A percentile compares a stretch with the other conserved stretches of the same genome.
phyloP scores from a whole-genome alignment of 2,797 vertebrate genomes.

The Lerista edwardsae region DNA sequence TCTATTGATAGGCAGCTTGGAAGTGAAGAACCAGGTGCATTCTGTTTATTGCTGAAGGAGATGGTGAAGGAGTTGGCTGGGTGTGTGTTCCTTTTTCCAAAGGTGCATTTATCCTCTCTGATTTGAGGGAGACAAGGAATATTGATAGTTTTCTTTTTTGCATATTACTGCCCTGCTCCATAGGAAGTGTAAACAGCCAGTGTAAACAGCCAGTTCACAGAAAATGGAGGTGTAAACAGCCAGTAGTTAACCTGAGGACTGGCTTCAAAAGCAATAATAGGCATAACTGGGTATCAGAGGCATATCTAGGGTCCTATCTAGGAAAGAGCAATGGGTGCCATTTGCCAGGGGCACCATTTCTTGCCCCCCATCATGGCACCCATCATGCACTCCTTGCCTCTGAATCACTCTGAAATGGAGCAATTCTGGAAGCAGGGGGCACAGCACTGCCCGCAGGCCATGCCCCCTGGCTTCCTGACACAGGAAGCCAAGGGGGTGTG shows the following conservation, averaged over 20 bases:
- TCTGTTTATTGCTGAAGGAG: conserved; percentile 12
- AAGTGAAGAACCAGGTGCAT: conserved; percentile 14
- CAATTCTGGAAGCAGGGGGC: too few species aligned
- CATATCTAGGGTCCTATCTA: too few species aligned
- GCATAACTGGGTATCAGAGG: too few species aligned
- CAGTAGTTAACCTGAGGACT: background rate
- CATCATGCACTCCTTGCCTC: too few species aligned
- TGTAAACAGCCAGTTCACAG: too few species aligned
- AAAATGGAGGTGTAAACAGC: background rate
- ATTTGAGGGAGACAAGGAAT: conserved; percentile 6
- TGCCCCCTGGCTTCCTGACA: too few species aligned
- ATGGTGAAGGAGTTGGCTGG: background rate
- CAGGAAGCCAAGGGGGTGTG: too few species aligned
- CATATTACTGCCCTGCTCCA: background rate
- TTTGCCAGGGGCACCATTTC: too few species aligned
- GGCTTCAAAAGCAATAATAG: background rate
- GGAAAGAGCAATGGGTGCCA: too few species aligned
- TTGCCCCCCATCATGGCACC: too few species aligned
- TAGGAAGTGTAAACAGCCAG: background rate
- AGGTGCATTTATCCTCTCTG: conserved; percentile 16
- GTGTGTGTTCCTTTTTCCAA: background rate
- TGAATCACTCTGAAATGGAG: too few species aligned
- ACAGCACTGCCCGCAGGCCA: too few species aligned
- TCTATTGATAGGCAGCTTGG: background rate
- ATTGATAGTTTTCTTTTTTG: background rate